Base-by-base conservation (phyloP, 2,113 vertebrate genomes). In the Cygnus atratus region DNA sequence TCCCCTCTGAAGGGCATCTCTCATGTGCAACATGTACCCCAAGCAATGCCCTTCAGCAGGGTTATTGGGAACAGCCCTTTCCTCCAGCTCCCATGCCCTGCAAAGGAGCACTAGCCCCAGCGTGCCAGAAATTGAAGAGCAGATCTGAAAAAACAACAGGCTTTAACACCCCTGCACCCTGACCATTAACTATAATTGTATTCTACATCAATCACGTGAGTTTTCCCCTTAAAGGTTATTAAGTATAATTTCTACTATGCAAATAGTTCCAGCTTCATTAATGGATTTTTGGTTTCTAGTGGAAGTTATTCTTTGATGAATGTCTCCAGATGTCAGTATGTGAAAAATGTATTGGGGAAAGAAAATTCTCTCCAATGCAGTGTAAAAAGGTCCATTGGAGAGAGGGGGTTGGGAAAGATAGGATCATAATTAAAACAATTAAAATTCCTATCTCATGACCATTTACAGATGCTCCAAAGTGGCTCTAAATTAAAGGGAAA, bases 371-470 rank as follows among this genome's bases (percentile, higher is more conserved):
- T 82, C 79, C 61, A 65, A 67, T 90, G 85, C 46, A 80, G 67
- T 19, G 54, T 75, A 96, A 93, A 95, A 94, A 88, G 15, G 76
- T 44, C 80, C 68, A 58, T 1, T 75, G 70, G 80, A 93, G 73
- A 71, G 29, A 86, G 65, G 67, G 61, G 57, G 55, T 41, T 75
- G 88, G 88, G 83, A 33, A 75, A 78, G 86, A 92, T 5, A 87
- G 88, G 70, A 96, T 94, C 91, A 88, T 95, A 96, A 96, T 97
- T 93, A 97, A 96, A 96, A 97, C 96, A 97, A 97, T 97, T 97
- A 96, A 94, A 94, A 94, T 96, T 97, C 92, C 85, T 94, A 94
- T 88, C 95, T 95, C 93, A 95, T 92, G 92, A 95, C 90, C 95
- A 96, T 96, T 95, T 96, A 96, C 93, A 93, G 96, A 96, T 93